Base-by-base conservation (phyloP, 2,888 invertebrate genomes). In the Acanthococcus lagerstroemiae region DNA sequence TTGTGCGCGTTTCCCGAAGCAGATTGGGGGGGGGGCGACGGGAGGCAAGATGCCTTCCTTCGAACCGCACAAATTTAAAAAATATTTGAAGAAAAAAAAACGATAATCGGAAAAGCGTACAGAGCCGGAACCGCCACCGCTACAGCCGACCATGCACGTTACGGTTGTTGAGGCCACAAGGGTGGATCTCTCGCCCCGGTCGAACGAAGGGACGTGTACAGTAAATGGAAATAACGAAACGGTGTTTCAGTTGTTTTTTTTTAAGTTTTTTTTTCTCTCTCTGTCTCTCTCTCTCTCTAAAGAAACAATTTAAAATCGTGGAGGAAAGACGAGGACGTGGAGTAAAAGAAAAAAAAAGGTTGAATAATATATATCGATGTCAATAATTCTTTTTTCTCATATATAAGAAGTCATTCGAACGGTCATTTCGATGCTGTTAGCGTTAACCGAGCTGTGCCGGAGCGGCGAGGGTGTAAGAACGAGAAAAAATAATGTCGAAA, bases 361-460 rank as follows among this genome's bases (percentile, higher is more conserved):
- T 44, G 57, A 57, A 57, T 57, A 57, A 57, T 57, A 57, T 57
- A 57, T 57, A 57, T 60, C 19, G 60, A 26, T 48, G 44, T 44
- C 57, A 45, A 57, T 57, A 57, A 48, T 60, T 60, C 60, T 48
- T 60, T 46, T 48, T 48, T 60, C 60, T 25, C 60, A 9, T 9
- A 46, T 60, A 46, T 48, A 60, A 60, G 27, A 60, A 60, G 60
- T 60, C 60, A 60, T 60, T 48, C 25, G 46, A 60, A 60, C 60
- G 60, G 60, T 60, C 60, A 60, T 60, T 60, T 45, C 45, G 60
- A 60, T 44, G 57, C 44, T 57, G 57, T 57, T 57, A 45, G 57
- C 57, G 57, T 57, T 37, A 37, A 37, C 37, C 12, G 12, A 37
- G 37, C n/a, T n/a, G 37, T 37, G n/a, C 37, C n/a, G n/a, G 37